Evolutionary conservation across 2,797 vertebrate genomes (phyloP), one percentile per base, ranked within the genome.

Genomic region (Cyprinella venusta): DNA sequence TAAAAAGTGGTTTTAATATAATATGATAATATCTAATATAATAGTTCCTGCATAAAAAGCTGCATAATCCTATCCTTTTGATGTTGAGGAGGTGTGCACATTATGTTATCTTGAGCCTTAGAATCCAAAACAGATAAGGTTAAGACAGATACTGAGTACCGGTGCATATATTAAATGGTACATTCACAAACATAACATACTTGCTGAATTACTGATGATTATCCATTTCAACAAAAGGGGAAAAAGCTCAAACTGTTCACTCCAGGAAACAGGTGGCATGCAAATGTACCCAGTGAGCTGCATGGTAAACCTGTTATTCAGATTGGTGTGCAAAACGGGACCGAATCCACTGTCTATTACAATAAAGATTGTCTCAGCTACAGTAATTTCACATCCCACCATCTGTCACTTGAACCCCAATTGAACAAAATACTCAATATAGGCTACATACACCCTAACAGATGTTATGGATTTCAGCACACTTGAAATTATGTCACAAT

Each of bases 381-480:
- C 7, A 59, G 54, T 59, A 24, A 18, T n/a, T 63, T 71, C 26
- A 33, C 38, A 45, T 36, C 24, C 42, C 26, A 64, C 56, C 40
- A 81, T 72, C 54, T 71, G 79, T 71, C 68, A 63, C 40, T 48
- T 81, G 69, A 72, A 64, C 40, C 30, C 8, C 69, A 81, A 45
- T 21, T 59, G 42, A 64, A 81, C 40, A 50, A 63, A 50, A 19
- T 6, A 24, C 26, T 7, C 8, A 24, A 72, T 18, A 72, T 8
- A 64, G 36, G 36, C 15, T 10, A 8, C 68, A 72, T 50, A 48
- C 21, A 50, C 24, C 13, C 21, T 33, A 64, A 81, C 56, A 63
- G 21, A 81, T 81, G 21, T 21, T 71, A 36, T 69, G 9, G 54
- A 45, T 61, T 70, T 71, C 21, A 70, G 21, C 52, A 50, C 8